Evolutionary conservation across 2,888 invertebrate species (phyloP), one percentile per base, ranked within the genome.

Genomic region (Meliscaeva auricollis): DNA sequence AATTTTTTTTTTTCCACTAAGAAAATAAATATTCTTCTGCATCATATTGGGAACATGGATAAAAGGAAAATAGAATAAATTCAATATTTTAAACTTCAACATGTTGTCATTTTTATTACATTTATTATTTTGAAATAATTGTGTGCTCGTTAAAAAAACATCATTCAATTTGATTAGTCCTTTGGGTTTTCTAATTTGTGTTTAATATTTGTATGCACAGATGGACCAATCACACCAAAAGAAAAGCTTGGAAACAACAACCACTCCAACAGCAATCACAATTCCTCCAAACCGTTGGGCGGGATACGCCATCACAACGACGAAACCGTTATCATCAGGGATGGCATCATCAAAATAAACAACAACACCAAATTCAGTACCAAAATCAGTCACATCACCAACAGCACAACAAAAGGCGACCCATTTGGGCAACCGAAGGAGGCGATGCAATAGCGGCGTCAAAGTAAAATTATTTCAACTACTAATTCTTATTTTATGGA

Each of bases 231-330:
- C 89, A 88, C 73, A 87, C 88, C 17, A 89, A 90, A 83, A 88
- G 90, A 70, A 90, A 90, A 87, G 87, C 88, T 20, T 90, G 90
- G 90, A 89, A 90, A 30, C 89, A 90, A 73, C 87, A 89, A 20
- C 87, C 88, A 9, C 88, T 90, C 26, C 87, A 89, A 7, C 91
- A 90, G 64, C 85, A 88, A 17, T 69, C 80, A 35, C 80, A 80
- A 46, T 72, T 41, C 62, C 46, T 41, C 54, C 78, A 78, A 15
- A 41, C 66, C 44, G 52, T 11, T 20, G 78, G 80, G 2, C 64
- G 70, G 9, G 81, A 81, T 3, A 38, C 84, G 7, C 58, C 80
- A 68, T 13, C 54, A 68, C 72, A 76, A n/a, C 85, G 81, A 17
- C 81, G 85, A 17, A 85, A 76, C 56, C 81, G 85, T 41, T 85